Evolutionary conservation across 1,140 invertebrate genomes (phyloP).

Genomic region (Drosophila bipectinata): DNA sequence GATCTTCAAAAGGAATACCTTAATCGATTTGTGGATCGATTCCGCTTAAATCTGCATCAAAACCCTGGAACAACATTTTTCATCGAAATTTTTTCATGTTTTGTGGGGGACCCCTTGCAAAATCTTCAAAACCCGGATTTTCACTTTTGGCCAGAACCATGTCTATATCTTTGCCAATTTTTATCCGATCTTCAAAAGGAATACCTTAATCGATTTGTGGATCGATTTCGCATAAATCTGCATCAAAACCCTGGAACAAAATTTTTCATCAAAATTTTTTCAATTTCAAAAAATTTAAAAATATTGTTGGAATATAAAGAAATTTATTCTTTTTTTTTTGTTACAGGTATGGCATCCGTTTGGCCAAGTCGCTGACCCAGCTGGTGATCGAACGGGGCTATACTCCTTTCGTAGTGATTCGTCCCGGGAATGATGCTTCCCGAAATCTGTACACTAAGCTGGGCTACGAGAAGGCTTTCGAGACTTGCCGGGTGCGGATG

Average conservation of each 20-base stretch:
- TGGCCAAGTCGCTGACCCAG: slow-evolving; percentile 88
- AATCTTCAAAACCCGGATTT: too few relatives aligned
- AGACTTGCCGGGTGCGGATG: slow-evolving; percentile 90
- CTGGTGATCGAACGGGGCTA: slow-evolving; percentile 90
- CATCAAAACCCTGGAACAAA: too few relatives aligned
- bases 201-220: too few relatives aligned
- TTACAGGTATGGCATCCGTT: slow-evolving; percentile 87
- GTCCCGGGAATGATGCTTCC: slow-evolving; percentile 93
- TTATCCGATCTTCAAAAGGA: too few relatives aligned
- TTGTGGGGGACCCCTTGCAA: background rate
- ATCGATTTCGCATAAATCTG: too few relatives aligned
- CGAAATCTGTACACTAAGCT: slow-evolving; percentile 91
- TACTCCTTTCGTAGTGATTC: slow-evolving; percentile 92
- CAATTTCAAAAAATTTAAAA: too few relatives aligned
- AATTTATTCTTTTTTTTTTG: background rate
- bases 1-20: background rate
- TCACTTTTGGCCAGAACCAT: too few relatives aligned
- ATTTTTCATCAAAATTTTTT: too few relatives aligned
- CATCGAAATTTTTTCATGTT: background rate
- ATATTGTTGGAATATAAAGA: background rate
- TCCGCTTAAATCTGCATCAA: too few relatives aligned
- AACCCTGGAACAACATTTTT: too few relatives aligned
- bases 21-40: too few relatives aligned
- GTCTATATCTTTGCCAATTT: too few relatives aligned
- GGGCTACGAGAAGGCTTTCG: slow-evolving; percentile 90